Base-by-base conservation (phyloP, 2,797 vertebrate genomes). In the Eremophila alpestris region DNA sequence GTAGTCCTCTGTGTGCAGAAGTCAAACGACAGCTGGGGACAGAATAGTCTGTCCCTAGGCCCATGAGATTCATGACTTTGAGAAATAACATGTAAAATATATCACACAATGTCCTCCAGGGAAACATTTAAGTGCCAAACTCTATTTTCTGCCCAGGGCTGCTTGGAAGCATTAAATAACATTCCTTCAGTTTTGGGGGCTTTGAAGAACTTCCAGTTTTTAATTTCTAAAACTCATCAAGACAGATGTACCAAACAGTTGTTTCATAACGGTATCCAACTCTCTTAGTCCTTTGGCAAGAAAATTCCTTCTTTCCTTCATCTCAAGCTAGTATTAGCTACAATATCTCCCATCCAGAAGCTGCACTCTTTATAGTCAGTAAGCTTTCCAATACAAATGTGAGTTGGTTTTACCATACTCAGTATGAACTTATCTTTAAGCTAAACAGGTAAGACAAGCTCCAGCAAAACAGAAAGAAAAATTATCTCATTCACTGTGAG, bases 211-310 rank as follows among this genome's bases (percentile, higher is more conserved):
- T 80, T 94, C 40, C 26, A 73, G 15, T 13, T 45, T 83, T 82
- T 90, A 32, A 36, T 85, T 71, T 87, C 49, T 80, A 43, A 67
- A 91, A 87, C 49, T 91, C 92, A 88, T 79, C 75, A 81, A 94
- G 89, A 87, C 90, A 98, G 93, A 91, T 97, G 94, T 75, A 91
- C 36, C 75, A 85, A 92, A 70, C 87, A 94, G 81, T 92, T 89
- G 73, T 89, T 94, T 92, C 76, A 78, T 92, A 94, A 88, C 16
- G 21, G 45, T 93, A 95, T 89, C 91, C 76, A 96, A 96, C 79
- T 92, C 56, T 95, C 73, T 92, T 74, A 93, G 76, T 90, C 88
- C 49, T 93, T 96, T 97, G 95, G 89, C 90, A 97, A 90, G 85
- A 96, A 94, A 96, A 96, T 71, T 77, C 77, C 20, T 94, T 94